Evolutionary conservation across 2,888 invertebrate genomes (phyloP).

Genomic region (Cheilosia variabilis): DNA sequence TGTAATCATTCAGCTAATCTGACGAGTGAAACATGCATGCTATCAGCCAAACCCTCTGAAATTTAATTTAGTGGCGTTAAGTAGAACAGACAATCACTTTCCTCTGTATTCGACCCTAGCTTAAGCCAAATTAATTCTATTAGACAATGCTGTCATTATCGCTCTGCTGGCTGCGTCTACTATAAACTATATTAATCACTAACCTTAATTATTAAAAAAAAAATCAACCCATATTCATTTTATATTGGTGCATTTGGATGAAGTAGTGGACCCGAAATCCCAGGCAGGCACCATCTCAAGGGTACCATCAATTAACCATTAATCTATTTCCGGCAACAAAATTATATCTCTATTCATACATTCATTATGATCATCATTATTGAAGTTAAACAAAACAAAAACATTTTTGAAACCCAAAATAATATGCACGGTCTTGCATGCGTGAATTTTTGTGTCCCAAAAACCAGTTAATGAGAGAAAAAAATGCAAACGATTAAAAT

Average conservation of each 20-base stretch:
- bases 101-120: no score
- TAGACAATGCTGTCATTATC: no score
- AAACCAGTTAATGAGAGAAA: not conserved
- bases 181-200: no score
- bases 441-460: not conserved
- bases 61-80: no score
- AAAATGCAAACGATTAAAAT: not conserved
- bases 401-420: not conserved
- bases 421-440: conserved; percentile 2
- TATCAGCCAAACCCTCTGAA: no score
- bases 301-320: not conserved
- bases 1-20: no score
- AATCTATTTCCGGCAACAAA: not conserved
- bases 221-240: no score
- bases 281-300: not conserved
- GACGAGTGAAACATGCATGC: no score
- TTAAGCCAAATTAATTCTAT: no score
- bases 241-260: not conserved
- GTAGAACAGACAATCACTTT: no score
- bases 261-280: not conserved
- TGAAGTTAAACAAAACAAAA: not conserved
- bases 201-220: no score
- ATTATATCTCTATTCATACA: not conserved
- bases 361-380: not conserved
- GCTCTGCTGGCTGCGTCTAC: no score